Conservation (phyloP, 2,797 vertebrate genomes). For the Mus caroli region DNA sequence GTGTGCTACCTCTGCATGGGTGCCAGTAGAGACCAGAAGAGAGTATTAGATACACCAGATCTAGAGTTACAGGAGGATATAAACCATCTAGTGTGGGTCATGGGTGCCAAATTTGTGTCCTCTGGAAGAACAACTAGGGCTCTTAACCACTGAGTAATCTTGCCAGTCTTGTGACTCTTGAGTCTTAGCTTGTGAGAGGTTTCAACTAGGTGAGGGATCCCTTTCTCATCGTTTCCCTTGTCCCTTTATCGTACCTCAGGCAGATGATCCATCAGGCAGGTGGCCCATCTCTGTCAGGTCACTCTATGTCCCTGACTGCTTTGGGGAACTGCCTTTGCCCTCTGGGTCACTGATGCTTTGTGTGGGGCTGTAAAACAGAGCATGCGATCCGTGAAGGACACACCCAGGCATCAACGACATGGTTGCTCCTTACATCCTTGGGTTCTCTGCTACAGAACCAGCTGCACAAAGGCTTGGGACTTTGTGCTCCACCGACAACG, state of each 20-base stretch:
- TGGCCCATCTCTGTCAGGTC: neutral
- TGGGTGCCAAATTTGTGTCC: neutral
- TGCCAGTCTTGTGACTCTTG: neutral
- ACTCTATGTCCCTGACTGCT: neutral
- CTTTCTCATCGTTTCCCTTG: neutral
- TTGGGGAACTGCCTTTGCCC: neutral
- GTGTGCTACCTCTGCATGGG: neutral
- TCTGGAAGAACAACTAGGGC: neutral
- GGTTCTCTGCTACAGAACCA: neutral
- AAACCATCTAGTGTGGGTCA: neutral
- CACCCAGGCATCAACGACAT: neutral
- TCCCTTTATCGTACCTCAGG: neutral
- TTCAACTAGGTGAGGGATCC: neutral
- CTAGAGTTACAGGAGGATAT: neutral
- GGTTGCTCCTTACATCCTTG: neutral
- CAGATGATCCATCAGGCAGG: neutral
- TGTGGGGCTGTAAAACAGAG: too few species aligned
- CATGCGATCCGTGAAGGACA: neutral
- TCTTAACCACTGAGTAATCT: too few species aligned
- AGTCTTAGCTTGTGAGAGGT: neutral
- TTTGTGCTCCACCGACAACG: rapidly evolving
- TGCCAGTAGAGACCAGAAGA: neutral
- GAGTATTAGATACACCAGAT: too few species aligned
- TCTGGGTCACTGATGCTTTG: neutral
- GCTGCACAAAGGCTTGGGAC: neutral